Conservation (phyloP, 92 coral and sea anemone genomes). For the Epizoanthus illoricatus region DNA sequence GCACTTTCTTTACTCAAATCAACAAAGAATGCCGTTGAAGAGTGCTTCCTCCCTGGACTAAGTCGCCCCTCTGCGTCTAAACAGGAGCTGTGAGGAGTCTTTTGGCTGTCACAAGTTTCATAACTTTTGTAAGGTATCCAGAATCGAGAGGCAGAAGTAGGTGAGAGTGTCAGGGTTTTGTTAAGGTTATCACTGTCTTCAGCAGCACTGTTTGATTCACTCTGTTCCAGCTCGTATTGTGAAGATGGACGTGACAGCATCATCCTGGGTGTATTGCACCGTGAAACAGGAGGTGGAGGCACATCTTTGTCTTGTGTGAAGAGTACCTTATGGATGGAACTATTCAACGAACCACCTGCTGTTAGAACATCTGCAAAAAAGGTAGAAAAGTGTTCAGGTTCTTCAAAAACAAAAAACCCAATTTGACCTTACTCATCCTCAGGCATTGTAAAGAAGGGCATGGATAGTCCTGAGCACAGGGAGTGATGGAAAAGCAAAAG, state of each 20-base stretch:
- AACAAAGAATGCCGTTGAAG: constrained; percentile 22
- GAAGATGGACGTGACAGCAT: neutral
- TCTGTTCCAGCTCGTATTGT: neutral
- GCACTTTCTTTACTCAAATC: constrained; percentile 16
- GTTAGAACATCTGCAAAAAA: constrained; percentile 22
- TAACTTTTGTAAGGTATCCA: constrained; percentile 36
- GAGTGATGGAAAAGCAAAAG: too few relatives aligned
- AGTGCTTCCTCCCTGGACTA: constrained; percentile 6
- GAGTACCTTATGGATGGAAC: constrained; percentile 8
- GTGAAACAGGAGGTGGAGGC: constrained; percentile 19
- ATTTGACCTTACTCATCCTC: neutral
- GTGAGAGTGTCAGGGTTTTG: constrained; percentile 22
- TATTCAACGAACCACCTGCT: constrained; percentile 19
- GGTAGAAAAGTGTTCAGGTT: neutral
- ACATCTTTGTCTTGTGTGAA: constrained; percentile 15
- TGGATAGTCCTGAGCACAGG: too few relatives aligned
- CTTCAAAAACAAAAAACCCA: neutral
- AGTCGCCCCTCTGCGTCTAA: neutral
- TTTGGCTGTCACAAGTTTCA: constrained; percentile 1
- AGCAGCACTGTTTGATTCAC: neutral
- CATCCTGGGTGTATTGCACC: neutral
- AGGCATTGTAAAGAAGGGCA: too few relatives aligned
- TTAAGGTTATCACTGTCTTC: constrained; percentile 8
- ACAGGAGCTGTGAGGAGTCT: neutral
- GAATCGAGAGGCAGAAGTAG: constrained; percentile 13